phyloP scores from a whole-genome alignment of 2,113 vertebrate species.

The Pavo muticus region DNA sequence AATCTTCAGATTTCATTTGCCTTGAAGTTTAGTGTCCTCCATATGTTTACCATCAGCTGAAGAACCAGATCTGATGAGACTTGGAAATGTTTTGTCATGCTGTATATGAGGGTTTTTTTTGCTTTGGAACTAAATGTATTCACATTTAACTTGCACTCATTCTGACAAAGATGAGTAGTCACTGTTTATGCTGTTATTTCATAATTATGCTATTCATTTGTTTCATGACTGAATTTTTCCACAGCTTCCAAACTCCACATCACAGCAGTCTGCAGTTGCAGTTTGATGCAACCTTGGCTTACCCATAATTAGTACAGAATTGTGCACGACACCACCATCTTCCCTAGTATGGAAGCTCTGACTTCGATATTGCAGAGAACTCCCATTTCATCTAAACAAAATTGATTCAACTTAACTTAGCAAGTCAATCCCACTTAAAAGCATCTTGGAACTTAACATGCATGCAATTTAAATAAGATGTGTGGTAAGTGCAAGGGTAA shows the following conservation, averaged over 20 bases:
- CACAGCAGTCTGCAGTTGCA: neutral
- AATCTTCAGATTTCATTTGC: constrained; percentile 52
- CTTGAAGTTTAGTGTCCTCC: constrained; percentile 51
- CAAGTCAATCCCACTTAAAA: constrained; percentile 32
- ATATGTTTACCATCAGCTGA: constrained; percentile 53
- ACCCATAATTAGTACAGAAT: neutral
- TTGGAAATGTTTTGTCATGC: constrained; percentile 55
- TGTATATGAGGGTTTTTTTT: constrained; percentile 1
- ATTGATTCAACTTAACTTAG: constrained; percentile 35
- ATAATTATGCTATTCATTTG: constrained; percentile 11
- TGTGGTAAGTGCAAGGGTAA: constrained; percentile 23
- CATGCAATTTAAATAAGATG: neutral
- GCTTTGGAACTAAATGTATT: constrained; percentile 27
- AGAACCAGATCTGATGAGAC: constrained; percentile 36
- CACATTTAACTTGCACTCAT: constrained; percentile 36
- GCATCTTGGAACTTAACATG: neutral
- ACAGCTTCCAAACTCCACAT: constrained; percentile 18
- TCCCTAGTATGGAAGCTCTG: neutral
- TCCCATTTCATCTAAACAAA: constrained; percentile 21
- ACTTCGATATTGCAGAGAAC: neutral
- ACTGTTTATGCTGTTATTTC: constrained; percentile 1
- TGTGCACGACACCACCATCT: neutral
- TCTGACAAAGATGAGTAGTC: constrained; percentile 23
- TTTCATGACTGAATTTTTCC: neutral
- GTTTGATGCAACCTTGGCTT: neutral